Percentiles rank a stretch among this genome's conserved stretches.
phyloP scores from a whole-genome alignment of 92 coral and sea anemone genomes.

The Heteractis magnifica region DNA sequence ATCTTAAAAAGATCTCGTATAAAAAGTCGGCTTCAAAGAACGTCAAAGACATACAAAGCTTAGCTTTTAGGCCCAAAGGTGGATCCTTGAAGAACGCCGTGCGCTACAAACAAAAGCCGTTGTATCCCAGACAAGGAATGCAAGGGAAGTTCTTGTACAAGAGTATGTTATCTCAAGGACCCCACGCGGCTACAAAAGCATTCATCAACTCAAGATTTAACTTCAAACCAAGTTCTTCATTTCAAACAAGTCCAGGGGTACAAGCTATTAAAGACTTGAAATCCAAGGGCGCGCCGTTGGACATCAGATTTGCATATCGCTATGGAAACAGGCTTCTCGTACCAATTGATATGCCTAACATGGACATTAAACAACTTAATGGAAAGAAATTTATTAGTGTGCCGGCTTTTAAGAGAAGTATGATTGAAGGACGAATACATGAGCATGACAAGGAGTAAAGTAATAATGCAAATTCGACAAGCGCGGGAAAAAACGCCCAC shows the following conservation, averaged over 20 bases:
- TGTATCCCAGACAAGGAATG: not conserved
- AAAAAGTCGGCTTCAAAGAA: not conserved
- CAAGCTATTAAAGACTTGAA: conserved; percentile 12
- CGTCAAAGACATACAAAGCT: not conserved
- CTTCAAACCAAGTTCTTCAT: not conserved
- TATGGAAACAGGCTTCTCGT: conserved; percentile 42
- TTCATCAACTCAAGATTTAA: not conserved
- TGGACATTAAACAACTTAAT: conserved; percentile 21
- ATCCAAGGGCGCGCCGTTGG: conserved; percentile 24
- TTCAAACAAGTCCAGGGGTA: conserved; percentile 11
- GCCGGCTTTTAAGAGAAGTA: conserved; percentile 37
- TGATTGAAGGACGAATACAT: not conserved
- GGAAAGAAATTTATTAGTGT: conserved; percentile 32
- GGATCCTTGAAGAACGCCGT: conserved; percentile 18
- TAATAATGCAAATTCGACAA: not conserved
- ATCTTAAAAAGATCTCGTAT: not conserved
- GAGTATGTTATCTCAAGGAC: not conserved
- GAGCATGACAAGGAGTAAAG: not conserved
- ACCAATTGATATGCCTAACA: conserved; percentile 24
- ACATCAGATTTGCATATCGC: conserved; percentile 38
- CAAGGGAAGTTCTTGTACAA: not conserved
- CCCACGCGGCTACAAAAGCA: not conserved
- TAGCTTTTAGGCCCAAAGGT: conserved; percentile 8
- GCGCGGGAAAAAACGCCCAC: not conserved
- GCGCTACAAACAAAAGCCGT: not conserved